Conservation (phyloP, 1,140 invertebrate genomes). For the Leucophenga varia region DNA sequence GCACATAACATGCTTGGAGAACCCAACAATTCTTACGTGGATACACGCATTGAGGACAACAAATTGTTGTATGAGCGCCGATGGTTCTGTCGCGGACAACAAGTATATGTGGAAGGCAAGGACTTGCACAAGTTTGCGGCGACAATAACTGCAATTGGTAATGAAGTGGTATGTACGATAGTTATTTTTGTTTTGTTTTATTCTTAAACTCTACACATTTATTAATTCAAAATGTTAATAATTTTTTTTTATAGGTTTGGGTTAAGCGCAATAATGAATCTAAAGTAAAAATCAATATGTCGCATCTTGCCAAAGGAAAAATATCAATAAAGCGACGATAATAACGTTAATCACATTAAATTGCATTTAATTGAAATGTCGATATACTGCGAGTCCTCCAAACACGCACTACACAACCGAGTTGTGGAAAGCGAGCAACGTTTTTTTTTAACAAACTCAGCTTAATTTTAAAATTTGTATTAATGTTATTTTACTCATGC, state of each 20-base stretch:
- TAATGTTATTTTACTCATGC: no score
- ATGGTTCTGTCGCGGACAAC: conserved; percentile 93
- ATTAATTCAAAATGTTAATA: not conserved
- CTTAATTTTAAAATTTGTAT: no score
- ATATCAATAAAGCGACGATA: conserved; percentile 79
- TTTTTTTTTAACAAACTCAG: no score
- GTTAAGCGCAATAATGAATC: conserved; percentile 82
- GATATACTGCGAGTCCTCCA: no score
- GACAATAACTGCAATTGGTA: conserved; percentile 85
- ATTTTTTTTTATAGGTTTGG: conserved; percentile 72
- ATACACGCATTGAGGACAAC: conserved; percentile 90
- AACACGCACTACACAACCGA: no score
- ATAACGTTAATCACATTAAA: no score
- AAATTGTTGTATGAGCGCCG: conserved; percentile 90
- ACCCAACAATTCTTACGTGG: conserved; percentile 59
- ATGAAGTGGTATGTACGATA: conserved; percentile 81
- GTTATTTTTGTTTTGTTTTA: no score
- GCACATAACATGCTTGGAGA: conserved; percentile 30
- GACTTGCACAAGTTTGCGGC: conserved; percentile 80
- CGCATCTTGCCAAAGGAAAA: conserved; percentile 83
- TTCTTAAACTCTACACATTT: no score
- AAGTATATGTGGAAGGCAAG: conserved; percentile 86
- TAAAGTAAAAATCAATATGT: conserved; percentile 81
- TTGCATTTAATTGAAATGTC: no score
- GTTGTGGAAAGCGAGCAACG: no score